These are phyloP conservation scores for Bombus cullumanus DNA, from an alignment of 1,140 invertebrate species.

Conservation along the genomic window DNA sequence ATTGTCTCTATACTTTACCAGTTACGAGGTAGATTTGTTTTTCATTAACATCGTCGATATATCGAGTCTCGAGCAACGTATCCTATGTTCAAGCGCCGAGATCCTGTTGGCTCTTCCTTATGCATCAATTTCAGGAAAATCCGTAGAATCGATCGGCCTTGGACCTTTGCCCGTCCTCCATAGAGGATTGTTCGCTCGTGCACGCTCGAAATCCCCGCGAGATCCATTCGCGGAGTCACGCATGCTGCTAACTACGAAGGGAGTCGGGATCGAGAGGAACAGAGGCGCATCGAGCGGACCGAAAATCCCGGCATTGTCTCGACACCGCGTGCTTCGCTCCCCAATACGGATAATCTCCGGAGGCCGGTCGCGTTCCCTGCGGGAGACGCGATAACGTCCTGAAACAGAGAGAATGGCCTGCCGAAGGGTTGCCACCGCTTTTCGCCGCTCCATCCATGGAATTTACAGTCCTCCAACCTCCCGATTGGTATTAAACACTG, in stretches of 20 bases:
- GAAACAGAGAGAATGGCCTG: conserved; percentile 50
- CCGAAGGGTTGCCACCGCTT: conserved; percentile 66
- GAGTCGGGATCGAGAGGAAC: conserved; percentile 16
- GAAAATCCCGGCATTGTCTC: conserved; percentile 70
- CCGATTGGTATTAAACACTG: not conserved
- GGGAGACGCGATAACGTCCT: conserved; percentile 67
- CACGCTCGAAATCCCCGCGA: not conserved
- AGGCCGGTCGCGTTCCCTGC: conserved; percentile 47
- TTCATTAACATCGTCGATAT: too few relatives aligned
- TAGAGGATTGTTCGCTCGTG: not conserved
- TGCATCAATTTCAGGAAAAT: conserved; percentile 3
- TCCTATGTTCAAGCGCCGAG: too few relatives aligned
- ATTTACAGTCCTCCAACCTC: conserved; percentile 47
- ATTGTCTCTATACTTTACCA: too few relatives aligned
- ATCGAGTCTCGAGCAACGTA: too few relatives aligned
- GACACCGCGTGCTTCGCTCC: conserved; percentile 29
- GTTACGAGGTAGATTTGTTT: too few relatives aligned
- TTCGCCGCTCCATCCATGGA: conserved; percentile 52
- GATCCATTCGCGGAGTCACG: conserved; percentile 22
- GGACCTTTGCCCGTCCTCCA: not conserved
- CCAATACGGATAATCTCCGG: conserved; percentile 62
- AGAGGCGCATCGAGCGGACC: conserved; percentile 34
- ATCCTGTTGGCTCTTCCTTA: not conserved
- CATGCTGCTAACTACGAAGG: conserved; percentile 7
- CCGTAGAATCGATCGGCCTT: not conserved